Evolutionary conservation across 2,888 invertebrate species (phyloP), one percentile per base, ranked within the genome.

Genomic region (Iselma pallidipennis): DNA sequence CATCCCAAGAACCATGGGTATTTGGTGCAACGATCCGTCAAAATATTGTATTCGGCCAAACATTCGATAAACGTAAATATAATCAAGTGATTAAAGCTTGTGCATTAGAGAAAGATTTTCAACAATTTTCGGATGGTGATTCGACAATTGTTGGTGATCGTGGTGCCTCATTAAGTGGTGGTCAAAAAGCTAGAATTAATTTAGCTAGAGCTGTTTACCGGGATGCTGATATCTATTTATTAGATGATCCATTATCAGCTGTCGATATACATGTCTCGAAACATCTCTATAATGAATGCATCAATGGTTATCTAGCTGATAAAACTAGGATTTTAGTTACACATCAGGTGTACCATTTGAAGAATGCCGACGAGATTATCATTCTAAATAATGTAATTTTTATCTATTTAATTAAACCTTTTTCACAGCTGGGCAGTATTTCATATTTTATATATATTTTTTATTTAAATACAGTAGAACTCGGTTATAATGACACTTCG

Each of bases 191-290:
- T 7, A 85, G 94, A 49, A 87, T 89, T 50, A 89, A 88, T 74
- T 81, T 89, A 70, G 85, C 88, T 1, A 82, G 92, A 76, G 90
- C 91, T 21, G 85, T 92, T 23, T 88, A 87, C 74, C 80, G 85
- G 63, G 83, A 91, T 76, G 88, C 91, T 0, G 92, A 93, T 76
- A 88, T 95, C 63, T 94, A 93, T 77, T 81, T 95, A 4, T 78
- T 95, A 63, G 94, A 95, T 72, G 94, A 95, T 80, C 94, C 94
- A 0, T 81, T 94, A 33, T 91, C 92, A n/a, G 94, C 94, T 2
- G 94, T 94, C 2, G 94, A 95, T 76, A 86, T 91, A 0, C 89
- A 90, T 66, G 94, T 94, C 0, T 90, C 91, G 0, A 86, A 89
- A 58, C 89, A 90, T 75, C 81, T 95, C 49, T 94, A 91, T 76